Evolutionary conservation across 2,797 vertebrate species (phyloP).

Genomic region (Miichthys miiuy): DNA sequence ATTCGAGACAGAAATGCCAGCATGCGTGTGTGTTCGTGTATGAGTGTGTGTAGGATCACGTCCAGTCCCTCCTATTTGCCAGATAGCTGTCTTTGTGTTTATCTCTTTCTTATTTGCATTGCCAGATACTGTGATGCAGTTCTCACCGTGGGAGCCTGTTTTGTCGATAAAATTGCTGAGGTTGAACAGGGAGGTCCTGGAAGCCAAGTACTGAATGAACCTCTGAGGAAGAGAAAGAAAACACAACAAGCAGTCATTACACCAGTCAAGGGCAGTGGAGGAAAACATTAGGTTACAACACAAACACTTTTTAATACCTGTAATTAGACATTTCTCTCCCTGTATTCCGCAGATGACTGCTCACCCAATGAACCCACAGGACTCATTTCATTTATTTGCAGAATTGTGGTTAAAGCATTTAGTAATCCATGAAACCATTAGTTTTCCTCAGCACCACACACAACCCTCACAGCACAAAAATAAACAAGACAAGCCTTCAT

Average conservation of each 20-base stretch:
- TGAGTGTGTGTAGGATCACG: slow-evolving; percentile 6
- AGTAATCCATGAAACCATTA: background rate
- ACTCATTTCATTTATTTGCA: background rate
- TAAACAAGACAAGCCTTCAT: background rate
- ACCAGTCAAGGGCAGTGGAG: background rate
- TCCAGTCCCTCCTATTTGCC: slow-evolving; percentile 18
- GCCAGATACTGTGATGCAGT: slow-evolving; percentile 1
- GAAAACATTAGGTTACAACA: slow-evolving; percentile 1
- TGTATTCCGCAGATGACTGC: background rate
- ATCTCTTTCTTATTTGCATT: slow-evolving; percentile 28
- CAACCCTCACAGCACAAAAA: background rate
- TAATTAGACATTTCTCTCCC: background rate
- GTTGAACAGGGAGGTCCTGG: slow-evolving; percentile 98
- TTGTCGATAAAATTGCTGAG: slow-evolving; percentile 99
- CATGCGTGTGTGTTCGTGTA: slow-evolving; percentile 12
- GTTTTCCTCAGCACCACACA: slow-evolving; percentile 12
- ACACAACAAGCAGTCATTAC: background rate
- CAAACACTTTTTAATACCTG: background rate
- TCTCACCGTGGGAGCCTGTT: slow-evolving; percentile 97
- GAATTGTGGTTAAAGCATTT: slow-evolving; percentile 13
- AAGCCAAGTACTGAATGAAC: slow-evolving; percentile 99
- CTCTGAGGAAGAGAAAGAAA: slow-evolving; percentile 85
- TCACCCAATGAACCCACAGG: background rate
- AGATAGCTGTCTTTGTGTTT: slow-evolving; percentile 32
- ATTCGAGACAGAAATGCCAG: background rate